A percentile compares a stretch with the other conserved stretches of the same genome.
phyloP scores from a whole-genome alignment of 2,888 invertebrate species.

The Ellobium chinense region DNA sequence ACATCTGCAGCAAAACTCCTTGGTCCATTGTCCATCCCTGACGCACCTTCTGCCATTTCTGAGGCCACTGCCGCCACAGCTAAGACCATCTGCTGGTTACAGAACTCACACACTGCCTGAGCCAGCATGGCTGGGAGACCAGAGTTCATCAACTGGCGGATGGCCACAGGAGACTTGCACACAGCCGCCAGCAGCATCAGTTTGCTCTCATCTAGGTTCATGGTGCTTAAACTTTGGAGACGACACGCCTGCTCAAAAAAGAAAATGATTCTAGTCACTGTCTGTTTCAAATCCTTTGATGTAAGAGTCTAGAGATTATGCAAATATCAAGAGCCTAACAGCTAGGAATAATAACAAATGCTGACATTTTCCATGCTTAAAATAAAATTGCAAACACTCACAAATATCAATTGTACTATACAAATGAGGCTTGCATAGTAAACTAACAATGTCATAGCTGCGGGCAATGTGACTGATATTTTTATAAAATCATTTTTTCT shows the following conservation, averaged over 20 bases:
- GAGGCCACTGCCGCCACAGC: slow-evolving; percentile 1
- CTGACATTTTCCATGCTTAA: too few relatives aligned
- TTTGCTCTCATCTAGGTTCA: slow-evolving; percentile 80
- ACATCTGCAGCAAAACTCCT: slow-evolving; percentile 3
- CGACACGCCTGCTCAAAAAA: slow-evolving; percentile 37
- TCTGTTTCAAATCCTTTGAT: too few relatives aligned
- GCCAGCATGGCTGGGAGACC: slow-evolving; percentile 82
- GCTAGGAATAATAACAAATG: too few relatives aligned
- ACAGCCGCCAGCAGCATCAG: slow-evolving; percentile 88
- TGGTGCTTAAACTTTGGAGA: slow-evolving; percentile 66
- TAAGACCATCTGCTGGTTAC: slow-evolving; percentile 67
- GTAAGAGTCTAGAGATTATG: too few relatives aligned
- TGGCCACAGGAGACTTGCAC: slow-evolving; percentile 89
- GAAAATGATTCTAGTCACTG: too few relatives aligned
- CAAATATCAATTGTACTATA: too few relatives aligned
- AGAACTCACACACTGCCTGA: slow-evolving; percentile 76
- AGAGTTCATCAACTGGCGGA: slow-evolving; percentile 88
- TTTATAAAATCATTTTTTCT: too few relatives aligned
- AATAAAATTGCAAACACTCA: too few relatives aligned
- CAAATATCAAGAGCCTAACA: too few relatives aligned
- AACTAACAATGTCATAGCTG: too few relatives aligned
- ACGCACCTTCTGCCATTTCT: not conserved
- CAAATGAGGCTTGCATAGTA: too few relatives aligned
- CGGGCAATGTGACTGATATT: too few relatives aligned
- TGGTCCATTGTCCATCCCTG: slow-evolving; percentile 28